phyloP scores from a whole-genome alignment of 2,888 invertebrate genomes.

The Atrina japonica region DNA sequence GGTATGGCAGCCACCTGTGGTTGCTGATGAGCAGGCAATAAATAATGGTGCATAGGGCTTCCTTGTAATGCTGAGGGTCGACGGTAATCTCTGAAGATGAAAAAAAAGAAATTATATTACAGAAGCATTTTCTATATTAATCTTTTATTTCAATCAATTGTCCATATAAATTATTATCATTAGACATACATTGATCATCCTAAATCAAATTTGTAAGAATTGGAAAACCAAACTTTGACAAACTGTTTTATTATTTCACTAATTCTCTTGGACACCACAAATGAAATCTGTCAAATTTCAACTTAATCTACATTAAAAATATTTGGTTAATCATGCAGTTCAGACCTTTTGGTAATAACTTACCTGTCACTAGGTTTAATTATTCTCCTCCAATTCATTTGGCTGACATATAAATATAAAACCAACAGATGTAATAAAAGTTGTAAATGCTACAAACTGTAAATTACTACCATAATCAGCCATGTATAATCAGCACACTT shows the following conservation, averaged over 20 bases:
- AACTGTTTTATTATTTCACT: neutral
- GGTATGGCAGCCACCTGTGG: constrained; percentile 71
- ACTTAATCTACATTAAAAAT: too few species aligned
- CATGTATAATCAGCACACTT: too few species aligned
- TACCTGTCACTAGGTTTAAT: too few species aligned
- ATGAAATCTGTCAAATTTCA: too few species aligned
- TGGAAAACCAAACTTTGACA: neutral
- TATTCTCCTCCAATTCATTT: too few species aligned
- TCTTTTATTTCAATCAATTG: neutral
- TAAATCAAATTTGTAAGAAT: neutral
- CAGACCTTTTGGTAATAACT: too few species aligned
- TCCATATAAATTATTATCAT: neutral
- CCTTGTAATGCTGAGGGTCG: constrained; percentile 81
- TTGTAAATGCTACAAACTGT: too few species aligned
- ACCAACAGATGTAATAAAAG: too few species aligned
- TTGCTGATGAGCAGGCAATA: constrained; percentile 78
- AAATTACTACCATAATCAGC: too few species aligned
- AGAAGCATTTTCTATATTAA: neutral
- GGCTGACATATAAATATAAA: too few species aligned
- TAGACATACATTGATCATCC: neutral
- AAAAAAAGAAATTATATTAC: neutral
- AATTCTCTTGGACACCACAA: too few species aligned
- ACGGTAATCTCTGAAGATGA: constrained; percentile 82
- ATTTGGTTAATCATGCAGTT: too few species aligned
- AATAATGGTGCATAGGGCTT: constrained; percentile 77